Base-by-base conservation (phyloP, 2,797 vertebrate species). In the Hirundo rustica region DNA sequence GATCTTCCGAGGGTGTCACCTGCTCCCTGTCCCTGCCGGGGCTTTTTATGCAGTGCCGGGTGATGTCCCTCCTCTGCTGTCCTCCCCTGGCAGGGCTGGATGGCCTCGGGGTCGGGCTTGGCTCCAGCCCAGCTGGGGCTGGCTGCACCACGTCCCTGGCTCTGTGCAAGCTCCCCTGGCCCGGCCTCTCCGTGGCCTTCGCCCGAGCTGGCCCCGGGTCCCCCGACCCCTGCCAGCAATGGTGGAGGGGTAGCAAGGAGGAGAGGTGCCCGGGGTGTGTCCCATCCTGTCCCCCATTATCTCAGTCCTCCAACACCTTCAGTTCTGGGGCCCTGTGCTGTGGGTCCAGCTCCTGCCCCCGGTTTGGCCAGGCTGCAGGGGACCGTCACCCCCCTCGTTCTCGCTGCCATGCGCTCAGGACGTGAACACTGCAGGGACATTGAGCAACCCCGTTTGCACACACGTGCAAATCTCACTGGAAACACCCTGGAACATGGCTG, bases 91-190 rank as follows among this genome's bases (percentile, higher is more conserved):
- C 21, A 12, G 9, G 36, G 5, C 38, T 23, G 68, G 14, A 23
- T 4, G 38, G 9, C 23, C 25, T 0, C 0, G 6, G 77, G 61
- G 55, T 1, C 0, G 3, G 17, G 26, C 45, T 85, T 68, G 87
- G 88, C 88, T 72, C 4, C 48, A 34, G 9, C 79, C 83, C 91
- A 84, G 32, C 54, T 60, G 74, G 58, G 53, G 7, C 62, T 20
- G 0, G n/a, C 74, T 15, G 13, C 2, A 1, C 50, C 2, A 0
- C 14, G 40, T 42, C 29, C 51, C 51, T 9, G 51, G 3, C 51
- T 60, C 84, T 15, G 45, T 20, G 38, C 67, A 25, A 48, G 48
- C 15, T 15, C 8, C 26, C 13, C 80, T 23, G 64, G 62, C 62
- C 44, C 62, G 16, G 38, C 54, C 38, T 20, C 34, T 34, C 21